Base-by-base conservation (phyloP, 1,140 invertebrate species). In the Periplaneta americana region DNA sequence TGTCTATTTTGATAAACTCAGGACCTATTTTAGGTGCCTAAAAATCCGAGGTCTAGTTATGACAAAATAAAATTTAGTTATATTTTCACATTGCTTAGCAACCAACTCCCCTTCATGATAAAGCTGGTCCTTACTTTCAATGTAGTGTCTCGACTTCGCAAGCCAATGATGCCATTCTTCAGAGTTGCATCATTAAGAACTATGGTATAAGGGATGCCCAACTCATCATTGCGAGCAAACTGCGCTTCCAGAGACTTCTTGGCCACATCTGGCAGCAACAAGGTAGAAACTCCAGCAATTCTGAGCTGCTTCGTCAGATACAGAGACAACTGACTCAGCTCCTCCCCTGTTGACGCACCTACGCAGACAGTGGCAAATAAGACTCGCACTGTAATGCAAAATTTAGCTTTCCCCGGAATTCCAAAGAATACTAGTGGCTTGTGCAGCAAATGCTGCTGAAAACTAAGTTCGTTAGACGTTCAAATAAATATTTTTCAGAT, bases 131-230 rank as follows among this genome's bases (percentile, higher is more conserved):
- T 75, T 85, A 90, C 91, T 86, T 90, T 88, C 36, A 95, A 87
- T 81, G 93, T 94, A 8, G 95, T 96, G 84, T 94, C 94, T 83
- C 95, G 90, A 85, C 90, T 94, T 39, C 93, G 89, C 82, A 97
- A 86, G 83, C 90, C 87, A 81, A 94, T 87, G 82, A 96, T 91
- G n/a, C 95, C 96, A 88, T 91, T 92, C 83, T 91, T 90, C 5
- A 96, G 87, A 80, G 93, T 93, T 48, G 88, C 88, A 79, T 91
- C 90, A 86, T 92, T 90, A 18, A 96, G 86, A 8, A 93, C 88
- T 57, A 95, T 87, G 81, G 92, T 91, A 84, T 93, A 95, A n/a
- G 94, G 92, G 13, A 96, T 87, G n/a, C 90, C 88, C 83, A 91
- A 87, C 78, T 85, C 86, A 83, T 90, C 87, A 84, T 85, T 86